Evolutionary conservation across 2,797 vertebrate genomes (phyloP).

Genomic region (Danio jaintianensis): DNA sequence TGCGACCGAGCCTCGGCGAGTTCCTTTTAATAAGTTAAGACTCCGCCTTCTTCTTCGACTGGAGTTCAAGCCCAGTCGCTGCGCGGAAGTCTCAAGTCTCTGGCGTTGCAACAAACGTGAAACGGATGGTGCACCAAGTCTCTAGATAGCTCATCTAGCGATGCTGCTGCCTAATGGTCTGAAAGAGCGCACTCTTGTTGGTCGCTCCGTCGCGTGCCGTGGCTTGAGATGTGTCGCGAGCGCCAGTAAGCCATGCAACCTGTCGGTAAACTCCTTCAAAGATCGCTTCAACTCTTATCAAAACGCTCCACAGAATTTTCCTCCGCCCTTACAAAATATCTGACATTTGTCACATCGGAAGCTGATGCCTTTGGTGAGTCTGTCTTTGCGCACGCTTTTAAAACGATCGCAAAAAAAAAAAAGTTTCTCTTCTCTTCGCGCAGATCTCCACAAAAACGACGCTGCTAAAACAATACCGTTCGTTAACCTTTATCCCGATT

Average conservation of each 20-base stretch:
- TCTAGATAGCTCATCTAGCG: slow-evolving; percentile 75
- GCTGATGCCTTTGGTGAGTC: slow-evolving; percentile 62
- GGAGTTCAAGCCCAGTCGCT: slow-evolving; percentile 75
- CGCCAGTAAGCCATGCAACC: slow-evolving; percentile 63
- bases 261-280: slow-evolving; percentile 60
- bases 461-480: slow-evolving; percentile 59
- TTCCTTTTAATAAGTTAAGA: slow-evolving; percentile 86
- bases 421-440: slow-evolving; percentile 62
- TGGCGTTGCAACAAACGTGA: slow-evolving; percentile 50
- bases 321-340: slow-evolving; percentile 47
- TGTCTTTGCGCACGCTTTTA: slow-evolving; percentile 67
- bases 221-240: slow-evolving; percentile 63
- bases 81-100: slow-evolving; percentile 73
- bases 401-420: slow-evolving; percentile 60
- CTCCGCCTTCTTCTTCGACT: slow-evolving; percentile 78
- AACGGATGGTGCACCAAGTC: slow-evolving; percentile 68
- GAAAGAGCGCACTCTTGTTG: slow-evolving; percentile 59
- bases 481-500: slow-evolving; percentile 63
- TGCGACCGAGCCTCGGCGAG: slow-evolving; percentile 78
- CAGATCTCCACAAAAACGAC: slow-evolving; percentile 76
- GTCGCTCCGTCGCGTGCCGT: slow-evolving; percentile 58
- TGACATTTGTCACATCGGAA: slow-evolving; percentile 42
- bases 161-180: slow-evolving; percentile 63
- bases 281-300: slow-evolving; percentile 48
- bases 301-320: slow-evolving; percentile 41